Conservation (phyloP, 2,113 vertebrate species). For the Paedocypris sp. region DNA sequence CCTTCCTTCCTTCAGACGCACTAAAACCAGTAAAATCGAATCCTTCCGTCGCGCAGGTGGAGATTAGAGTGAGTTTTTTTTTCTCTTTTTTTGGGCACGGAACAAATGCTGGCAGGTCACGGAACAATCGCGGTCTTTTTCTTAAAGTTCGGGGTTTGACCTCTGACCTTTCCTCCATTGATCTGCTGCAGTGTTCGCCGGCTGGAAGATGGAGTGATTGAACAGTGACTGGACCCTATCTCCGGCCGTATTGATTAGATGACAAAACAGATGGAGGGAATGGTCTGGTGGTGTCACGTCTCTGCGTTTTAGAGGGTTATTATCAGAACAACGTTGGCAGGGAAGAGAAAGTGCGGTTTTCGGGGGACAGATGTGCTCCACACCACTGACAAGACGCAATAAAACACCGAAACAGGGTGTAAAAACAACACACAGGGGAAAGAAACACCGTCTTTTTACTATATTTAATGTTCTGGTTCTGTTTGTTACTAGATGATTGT, state of each 20-base stretch:
- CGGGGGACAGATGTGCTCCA: constrained; percentile 12
- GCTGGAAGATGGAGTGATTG: constrained; percentile 24
- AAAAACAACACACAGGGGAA: too few relatives aligned
- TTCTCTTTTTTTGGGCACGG: constrained; percentile 16
- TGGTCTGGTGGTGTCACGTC: constrained; percentile 33
- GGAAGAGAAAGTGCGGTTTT: constrained; percentile 16
- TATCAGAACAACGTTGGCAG: constrained; percentile 31
- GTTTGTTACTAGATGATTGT: too few relatives aligned
- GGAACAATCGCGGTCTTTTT: constrained; percentile 21
- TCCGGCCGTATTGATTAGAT: constrained; percentile 36
- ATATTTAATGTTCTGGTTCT: too few relatives aligned
- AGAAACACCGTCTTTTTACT: too few relatives aligned
- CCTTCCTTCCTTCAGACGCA: too few relatives aligned
- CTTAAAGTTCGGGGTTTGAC: constrained; percentile 28
- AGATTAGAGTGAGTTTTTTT: constrained; percentile 30
- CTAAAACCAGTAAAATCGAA: too few relatives aligned
- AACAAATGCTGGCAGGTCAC: constrained; percentile 17
- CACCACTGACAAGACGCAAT: too few relatives aligned
- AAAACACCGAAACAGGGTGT: too few relatives aligned
- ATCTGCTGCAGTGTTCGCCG: constrained; percentile 17
- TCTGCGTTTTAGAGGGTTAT: constrained; percentile 27
- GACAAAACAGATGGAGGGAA: constrained; percentile 33
- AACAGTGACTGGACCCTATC: constrained; percentile 31
- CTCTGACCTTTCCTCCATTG: constrained; percentile 30
- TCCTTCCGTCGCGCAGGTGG: constrained; percentile 4